Conservation (phyloP, 2,113 vertebrate genomes). For the Cygnus atratus region DNA sequence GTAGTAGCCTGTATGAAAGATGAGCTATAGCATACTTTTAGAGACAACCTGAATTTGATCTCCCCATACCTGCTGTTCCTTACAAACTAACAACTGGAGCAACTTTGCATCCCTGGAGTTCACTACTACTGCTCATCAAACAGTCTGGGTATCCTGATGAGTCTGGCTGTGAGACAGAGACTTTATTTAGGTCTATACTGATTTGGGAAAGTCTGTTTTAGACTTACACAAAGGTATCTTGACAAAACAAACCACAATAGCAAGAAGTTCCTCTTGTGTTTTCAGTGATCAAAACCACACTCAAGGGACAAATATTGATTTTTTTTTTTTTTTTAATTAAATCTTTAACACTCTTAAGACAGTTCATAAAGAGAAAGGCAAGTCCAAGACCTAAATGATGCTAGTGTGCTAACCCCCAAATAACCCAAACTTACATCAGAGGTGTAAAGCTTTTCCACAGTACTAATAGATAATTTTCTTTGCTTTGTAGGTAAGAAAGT, state of each 20-base stretch:
- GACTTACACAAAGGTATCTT: not conserved
- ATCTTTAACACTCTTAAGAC: not conserved
- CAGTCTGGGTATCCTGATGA: not conserved
- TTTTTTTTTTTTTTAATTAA: not conserved
- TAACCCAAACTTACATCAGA: fast-evolving
- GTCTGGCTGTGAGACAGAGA: not conserved
- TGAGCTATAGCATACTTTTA: not conserved
- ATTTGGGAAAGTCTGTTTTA: not conserved
- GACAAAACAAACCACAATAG: not conserved
- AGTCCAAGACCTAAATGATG: not conserved
- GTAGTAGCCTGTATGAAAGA: not conserved
- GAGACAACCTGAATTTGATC: not conserved
- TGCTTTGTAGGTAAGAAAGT: not conserved
- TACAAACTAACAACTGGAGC: not conserved
- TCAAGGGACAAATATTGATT: not conserved
- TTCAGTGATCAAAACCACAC: not conserved
- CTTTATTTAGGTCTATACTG: not conserved
- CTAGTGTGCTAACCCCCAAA: not conserved
- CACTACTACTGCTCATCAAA: not conserved
- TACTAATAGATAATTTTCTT: not conserved
- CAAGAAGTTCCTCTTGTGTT: not conserved
- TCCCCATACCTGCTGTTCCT: not conserved
- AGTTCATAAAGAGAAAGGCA: not conserved
- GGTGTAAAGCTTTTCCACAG: not conserved
- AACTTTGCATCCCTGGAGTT: not conserved